phyloP scores from a whole-genome alignment of 2,113 vertebrate species.

The Tilapia sparmanii region DNA sequence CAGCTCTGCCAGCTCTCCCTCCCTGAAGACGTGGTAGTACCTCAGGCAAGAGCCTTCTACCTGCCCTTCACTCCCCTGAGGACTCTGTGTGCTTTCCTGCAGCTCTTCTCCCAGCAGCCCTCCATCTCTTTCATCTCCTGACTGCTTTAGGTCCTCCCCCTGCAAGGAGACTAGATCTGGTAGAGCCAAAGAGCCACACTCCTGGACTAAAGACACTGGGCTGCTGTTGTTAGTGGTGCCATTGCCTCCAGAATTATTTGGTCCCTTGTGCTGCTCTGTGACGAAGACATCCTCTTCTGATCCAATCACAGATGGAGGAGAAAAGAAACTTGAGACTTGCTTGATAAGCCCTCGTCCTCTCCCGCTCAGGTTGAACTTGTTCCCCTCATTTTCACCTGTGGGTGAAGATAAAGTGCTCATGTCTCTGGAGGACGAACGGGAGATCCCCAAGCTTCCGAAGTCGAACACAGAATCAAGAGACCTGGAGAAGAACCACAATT shows the following conservation, averaged over 20 bases:
- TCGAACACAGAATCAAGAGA: conserved; percentile 74
- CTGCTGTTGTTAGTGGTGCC: neutral
- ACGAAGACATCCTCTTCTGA: conserved; percentile 73
- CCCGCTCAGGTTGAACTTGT: neutral
- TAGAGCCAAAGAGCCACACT: conserved; percentile 65
- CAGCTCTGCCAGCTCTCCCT: conserved; percentile 66
- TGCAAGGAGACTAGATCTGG: conserved; percentile 73
- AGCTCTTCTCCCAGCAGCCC: neutral
- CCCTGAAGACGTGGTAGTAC: conserved; percentile 73
- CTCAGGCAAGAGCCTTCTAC: conserved; percentile 56
- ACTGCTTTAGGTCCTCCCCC: conserved; percentile 29
- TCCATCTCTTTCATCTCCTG: conserved; percentile 3
- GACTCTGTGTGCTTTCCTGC: conserved; percentile 38
- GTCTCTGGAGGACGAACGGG: conserved; percentile 58
- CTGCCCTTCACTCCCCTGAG: neutral
- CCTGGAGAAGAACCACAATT: conserved; percentile 75
- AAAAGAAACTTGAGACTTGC: conserved; percentile 66
- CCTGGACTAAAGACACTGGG: conserved; percentile 38
- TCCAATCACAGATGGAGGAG: conserved; percentile 52
- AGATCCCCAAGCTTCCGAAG: conserved; percentile 56
- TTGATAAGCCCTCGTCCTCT: conserved; percentile 53
- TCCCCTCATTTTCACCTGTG: conserved; percentile 34
- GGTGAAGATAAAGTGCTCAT: conserved; percentile 49
- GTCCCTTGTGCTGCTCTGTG: conserved; percentile 51
- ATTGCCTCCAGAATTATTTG: neutral